Evolutionary conservation across 2,888 invertebrate genomes (phyloP).

Genomic region (Diogma glabrata): DNA sequence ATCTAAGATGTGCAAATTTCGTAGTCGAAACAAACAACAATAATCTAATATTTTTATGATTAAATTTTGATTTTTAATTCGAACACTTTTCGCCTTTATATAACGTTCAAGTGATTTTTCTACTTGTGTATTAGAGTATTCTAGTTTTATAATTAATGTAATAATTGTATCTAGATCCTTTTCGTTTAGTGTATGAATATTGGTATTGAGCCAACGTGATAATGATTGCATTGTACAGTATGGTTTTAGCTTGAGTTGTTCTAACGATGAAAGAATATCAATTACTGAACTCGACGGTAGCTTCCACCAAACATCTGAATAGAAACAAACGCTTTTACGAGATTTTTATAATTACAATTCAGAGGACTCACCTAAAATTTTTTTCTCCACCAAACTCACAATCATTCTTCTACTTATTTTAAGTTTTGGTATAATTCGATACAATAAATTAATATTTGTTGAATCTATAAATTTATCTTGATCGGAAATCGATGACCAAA

Average conservation of each 20-base stretch:
- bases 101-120: constrained; percentile 50
- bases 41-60: constrained; percentile 49
- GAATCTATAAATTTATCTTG: constrained; percentile 45
- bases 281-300: constrained; percentile 39
- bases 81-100: constrained; percentile 41
- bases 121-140: constrained; percentile 44
- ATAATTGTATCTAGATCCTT: constrained; percentile 43
- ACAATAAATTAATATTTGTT: constrained; percentile 44
- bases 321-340: too few species aligned
- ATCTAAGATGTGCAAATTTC: constrained; percentile 45
- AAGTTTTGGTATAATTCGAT: constrained; percentile 43
- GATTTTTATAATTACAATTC: too few species aligned
- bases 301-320: constrained; percentile 46
- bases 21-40: constrained; percentile 45
- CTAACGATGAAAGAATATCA: constrained; percentile 39
- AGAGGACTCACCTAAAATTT: too few species aligned
- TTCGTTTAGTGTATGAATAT: constrained; percentile 48
- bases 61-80: constrained; percentile 42
- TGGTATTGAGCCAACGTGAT: constrained; percentile 46
- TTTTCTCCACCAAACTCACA: constrained; percentile 45
- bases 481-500: constrained; percentile 54
- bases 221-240: constrained; percentile 34
- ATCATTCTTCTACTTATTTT: constrained; percentile 48
- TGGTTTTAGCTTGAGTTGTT: constrained; percentile 35
- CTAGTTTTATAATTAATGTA: constrained; percentile 41